Conservation (phyloP, 2,113 vertebrate species). For the Grantiella picta region DNA sequence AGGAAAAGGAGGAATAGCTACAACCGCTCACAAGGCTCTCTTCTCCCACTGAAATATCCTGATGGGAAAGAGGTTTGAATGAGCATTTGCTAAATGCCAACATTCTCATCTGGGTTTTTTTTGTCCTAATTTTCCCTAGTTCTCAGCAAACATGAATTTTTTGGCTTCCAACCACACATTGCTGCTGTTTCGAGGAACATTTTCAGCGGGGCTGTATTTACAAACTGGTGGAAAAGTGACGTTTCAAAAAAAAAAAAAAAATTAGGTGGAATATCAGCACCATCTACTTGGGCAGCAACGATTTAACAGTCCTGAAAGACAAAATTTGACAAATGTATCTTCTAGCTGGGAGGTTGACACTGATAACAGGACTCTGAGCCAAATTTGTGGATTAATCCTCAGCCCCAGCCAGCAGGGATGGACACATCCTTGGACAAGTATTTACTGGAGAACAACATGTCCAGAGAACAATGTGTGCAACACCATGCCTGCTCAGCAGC, state of each 20-base stretch:
- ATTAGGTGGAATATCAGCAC: neutral
- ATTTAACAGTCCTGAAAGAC: neutral
- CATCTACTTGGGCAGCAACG: fast-evolving
- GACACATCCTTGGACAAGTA: neutral
- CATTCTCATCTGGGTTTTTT: neutral
- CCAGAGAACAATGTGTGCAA: too few species aligned
- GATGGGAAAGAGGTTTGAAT: neutral
- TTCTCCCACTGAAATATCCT: neutral
- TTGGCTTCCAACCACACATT: neutral
- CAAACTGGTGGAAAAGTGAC: neutral
- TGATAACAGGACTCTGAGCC: neutral
- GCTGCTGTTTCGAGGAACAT: neutral
- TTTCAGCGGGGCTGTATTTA: neutral
- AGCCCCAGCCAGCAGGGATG: neutral
- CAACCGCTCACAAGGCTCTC: neutral
- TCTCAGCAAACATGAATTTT: neutral
- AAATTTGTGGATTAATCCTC: neutral
- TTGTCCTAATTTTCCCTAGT: neutral
- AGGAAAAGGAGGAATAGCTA: neutral
- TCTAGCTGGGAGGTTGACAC: neutral
- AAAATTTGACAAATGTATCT: neutral
- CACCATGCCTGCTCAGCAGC: too few species aligned
- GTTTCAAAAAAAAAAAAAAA: neutral
- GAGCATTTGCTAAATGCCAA: neutral
- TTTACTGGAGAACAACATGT: too few species aligned